A percentile compares a stretch with the other conserved stretches of the same genome.
These are phyloP conservation scores for Xyliphius kryptos DNA, from an alignment of 2,113 vertebrate species.

Conservation along the genomic window DNA sequence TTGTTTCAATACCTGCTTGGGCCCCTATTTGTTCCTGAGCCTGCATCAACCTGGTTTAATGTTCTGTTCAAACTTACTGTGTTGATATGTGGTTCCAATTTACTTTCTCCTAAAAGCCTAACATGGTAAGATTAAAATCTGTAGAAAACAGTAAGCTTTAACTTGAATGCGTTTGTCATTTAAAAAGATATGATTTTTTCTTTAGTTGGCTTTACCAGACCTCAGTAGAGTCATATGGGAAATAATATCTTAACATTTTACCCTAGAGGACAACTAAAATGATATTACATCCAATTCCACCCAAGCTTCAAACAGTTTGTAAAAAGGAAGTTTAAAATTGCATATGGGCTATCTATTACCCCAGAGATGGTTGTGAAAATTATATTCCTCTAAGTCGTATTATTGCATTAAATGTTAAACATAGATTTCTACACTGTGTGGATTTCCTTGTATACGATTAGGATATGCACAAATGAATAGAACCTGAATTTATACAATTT, in stretches of 20 bases:
- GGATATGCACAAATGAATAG: not conserved
- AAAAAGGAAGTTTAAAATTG: slow-evolving; percentile 4
- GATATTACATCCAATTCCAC: not conserved
- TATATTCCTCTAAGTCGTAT: not conserved
- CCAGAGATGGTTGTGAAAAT: not conserved
- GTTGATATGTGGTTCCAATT: too few species aligned
- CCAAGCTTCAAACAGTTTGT: not conserved
- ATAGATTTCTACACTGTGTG: not conserved
- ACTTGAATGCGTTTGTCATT: not conserved
- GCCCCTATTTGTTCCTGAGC: too few species aligned
- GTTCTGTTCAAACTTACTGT: too few species aligned
- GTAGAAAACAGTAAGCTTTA: not conserved
- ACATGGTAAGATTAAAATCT: not conserved
- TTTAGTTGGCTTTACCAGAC: not conserved
- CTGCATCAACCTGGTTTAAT: too few species aligned
- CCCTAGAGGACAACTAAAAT: not conserved
- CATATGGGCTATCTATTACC: not conserved
- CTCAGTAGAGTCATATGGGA: not conserved
- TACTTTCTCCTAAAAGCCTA: too few species aligned
- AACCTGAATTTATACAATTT: too few species aligned
- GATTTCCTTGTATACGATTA: not conserved
- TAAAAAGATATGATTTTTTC: not conserved
- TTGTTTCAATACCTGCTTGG: too few species aligned
- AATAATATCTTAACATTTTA: not conserved
- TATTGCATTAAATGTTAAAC: not conserved